phyloP scores from a whole-genome alignment of 2,797 vertebrate species.

The Ctenopoma kingsleyae region DNA sequence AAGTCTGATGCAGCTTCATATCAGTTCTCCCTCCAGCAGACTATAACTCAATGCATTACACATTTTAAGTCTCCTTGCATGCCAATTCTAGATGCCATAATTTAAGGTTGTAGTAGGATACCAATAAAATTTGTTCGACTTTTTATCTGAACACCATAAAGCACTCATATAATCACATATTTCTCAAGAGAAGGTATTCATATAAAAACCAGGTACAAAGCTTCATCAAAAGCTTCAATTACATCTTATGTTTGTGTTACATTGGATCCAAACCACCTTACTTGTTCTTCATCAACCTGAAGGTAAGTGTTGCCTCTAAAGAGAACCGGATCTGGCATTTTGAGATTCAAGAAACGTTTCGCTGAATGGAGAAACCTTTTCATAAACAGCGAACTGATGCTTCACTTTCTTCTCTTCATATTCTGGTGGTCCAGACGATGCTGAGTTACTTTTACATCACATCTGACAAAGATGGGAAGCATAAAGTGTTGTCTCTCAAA shows the following conservation, averaged over 20 bases:
- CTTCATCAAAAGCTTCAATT: neutral
- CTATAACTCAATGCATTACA: slow-evolving; percentile 42
- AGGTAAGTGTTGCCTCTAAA: slow-evolving; percentile 67
- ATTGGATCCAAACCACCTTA: slow-evolving; percentile 19
- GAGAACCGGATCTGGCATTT: slow-evolving; percentile 28
- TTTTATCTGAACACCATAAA: slow-evolving; percentile 14
- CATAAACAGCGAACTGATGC: slow-evolving; percentile 3
- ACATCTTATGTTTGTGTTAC: neutral
- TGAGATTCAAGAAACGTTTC: slow-evolving; percentile 22
- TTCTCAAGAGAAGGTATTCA: slow-evolving; percentile 7
- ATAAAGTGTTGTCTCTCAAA: slow-evolving; percentile 12
- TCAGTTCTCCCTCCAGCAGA: slow-evolving; percentile 41
- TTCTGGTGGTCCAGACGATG: slow-evolving; percentile 39
- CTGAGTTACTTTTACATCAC: slow-evolving; percentile 31
- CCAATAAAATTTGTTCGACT: slow-evolving; percentile 28
- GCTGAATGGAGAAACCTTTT: slow-evolving; percentile 14
- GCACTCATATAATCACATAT: slow-evolving; percentile 8
- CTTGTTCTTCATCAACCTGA: slow-evolving; percentile 21
- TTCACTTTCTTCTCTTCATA: slow-evolving; percentile 14
- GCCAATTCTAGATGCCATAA: slow-evolving; percentile 35
- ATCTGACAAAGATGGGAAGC: slow-evolving; percentile 11
- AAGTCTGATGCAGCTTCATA: slow-evolving; percentile 26
- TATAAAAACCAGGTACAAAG: neutral
- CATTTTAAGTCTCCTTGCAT: slow-evolving; percentile 9
- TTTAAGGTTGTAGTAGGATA: slow-evolving; percentile 35